Base-by-base conservation (phyloP, 2,797 vertebrate species). In the Leptodactylus fallax region DNA sequence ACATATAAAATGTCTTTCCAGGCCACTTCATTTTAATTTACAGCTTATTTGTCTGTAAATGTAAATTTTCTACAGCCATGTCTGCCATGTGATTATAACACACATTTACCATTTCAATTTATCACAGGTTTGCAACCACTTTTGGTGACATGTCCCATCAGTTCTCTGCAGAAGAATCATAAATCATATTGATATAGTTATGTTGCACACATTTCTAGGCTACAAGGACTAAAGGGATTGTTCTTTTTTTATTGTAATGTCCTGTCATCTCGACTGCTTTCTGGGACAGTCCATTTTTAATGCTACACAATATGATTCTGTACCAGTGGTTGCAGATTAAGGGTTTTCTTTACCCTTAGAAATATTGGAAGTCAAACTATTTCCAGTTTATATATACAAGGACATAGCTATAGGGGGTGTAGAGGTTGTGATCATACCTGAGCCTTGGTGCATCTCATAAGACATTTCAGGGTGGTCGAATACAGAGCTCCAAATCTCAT, bases 1-100 rank as follows among this genome's bases (percentile, higher is more conserved):
- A 36, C 11, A 12, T 5, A 74, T 23, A 45, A 72, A 83, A 71
- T 58, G 56, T 79, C 49, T 86, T 86, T 86, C 85, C 76, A 79
- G 76, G 51, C 76, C 74, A 79, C 85, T 79, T 86, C 58, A 86
- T 79, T 86, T 86, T 86, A 86, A 86, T 86, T 86, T 86, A 79
- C 76, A 79, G 51, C 85, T 55, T 53, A 78, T 78, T 85, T 86
- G 60, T 79, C 45, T 86, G 60, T 17, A 79, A 69, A 85, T 86
- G n/a, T 79, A 79, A 79, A 86, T 79, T 55, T 77, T 45, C 14
- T 69, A 23, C 49, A 23, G 60, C 74, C 85, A 69, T 86, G 85
- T 69, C 74, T 79, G 61, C 49, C 3, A 16, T 79, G 85, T 79
- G 74, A 86, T 86, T 86, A 86, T 79, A 61, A 86, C 85, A 79